Base-by-base conservation (phyloP, 2,113 vertebrate species). In the Lepidiolamprologus cunningtoni region DNA sequence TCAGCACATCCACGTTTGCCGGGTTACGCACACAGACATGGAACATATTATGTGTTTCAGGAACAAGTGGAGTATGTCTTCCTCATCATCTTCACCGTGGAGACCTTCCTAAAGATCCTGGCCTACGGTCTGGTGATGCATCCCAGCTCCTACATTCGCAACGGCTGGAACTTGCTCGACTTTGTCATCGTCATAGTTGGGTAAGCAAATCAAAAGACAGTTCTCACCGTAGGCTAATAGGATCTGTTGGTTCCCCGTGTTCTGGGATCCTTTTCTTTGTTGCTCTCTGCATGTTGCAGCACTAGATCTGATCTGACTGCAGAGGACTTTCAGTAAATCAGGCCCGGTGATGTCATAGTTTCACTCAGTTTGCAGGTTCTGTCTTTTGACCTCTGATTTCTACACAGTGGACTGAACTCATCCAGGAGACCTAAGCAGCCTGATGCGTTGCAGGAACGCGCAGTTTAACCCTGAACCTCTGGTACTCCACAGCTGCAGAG, bases 21-120 rank as follows among this genome's bases (percentile, higher is more conserved):
- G 2, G 68, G 68, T 76, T 76, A 28, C 0, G 26, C 71, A 19
- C 71, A 76, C 71, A 50, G 14, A 19, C 71, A 31, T 50, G 9
- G n/a, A 23, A 7, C 8, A 6, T 50, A 7, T 14, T 76, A 17
- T 86, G 26, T 84, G 31, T 83, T 71, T 9, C 89, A 98, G 98
- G 98, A 99, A 93, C 97, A 98, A 92, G 97, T 99, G 88, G 98
- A 99, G 84, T 99, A 99, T 2, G 91, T 98, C 7, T 99, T 99
- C 93, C 96, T 99, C 91, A 96, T 99, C 91, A 99, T 99, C 95
- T 99, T 99, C 95, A 99, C 98, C 1, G 94, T 98, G 76, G 98
- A 99, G 88, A 98, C 98, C 0, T 97, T 98, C 91, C 96, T 98
- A 88, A 99, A 99, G 95, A 98, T 99, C 87, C 93, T 99, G 54